Percentiles rank a stretch among this genome's conserved stretches.
Conservation (phyloP, 2,797 vertebrate species). For the Malacoctenus gilli region DNA sequence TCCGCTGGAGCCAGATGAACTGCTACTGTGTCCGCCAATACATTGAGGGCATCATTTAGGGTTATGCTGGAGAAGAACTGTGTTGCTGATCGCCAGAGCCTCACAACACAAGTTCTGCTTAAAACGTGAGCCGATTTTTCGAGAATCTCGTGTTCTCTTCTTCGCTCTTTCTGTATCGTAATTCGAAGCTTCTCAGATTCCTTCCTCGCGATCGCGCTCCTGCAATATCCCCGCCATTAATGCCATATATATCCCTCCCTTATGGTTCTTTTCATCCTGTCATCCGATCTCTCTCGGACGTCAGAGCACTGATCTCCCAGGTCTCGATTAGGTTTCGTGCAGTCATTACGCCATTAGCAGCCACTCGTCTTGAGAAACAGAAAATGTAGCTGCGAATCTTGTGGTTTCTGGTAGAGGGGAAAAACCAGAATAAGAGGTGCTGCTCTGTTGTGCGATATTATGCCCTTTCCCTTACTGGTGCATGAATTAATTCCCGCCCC, state of each 20-base stretch:
- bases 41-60: too few relatives aligned
- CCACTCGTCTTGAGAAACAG: constrained; percentile 68
- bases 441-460: constrained; percentile 25
- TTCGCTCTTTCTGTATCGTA: too few relatives aligned
- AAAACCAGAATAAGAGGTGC: constrained; percentile 2
- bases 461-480: constrained; percentile 20
- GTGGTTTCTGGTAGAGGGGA: constrained; percentile 39
- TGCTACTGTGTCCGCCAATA: too few relatives aligned
- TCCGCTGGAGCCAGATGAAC: too few relatives aligned
- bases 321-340: constrained; percentile 73
- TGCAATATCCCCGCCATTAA: constrained; percentile 20
- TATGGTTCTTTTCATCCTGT: constrained; percentile 7
- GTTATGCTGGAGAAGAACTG: too few relatives aligned
- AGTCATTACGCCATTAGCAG: constrained; percentile 58
- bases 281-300: constrained; percentile 35
- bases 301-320: constrained; percentile 64
- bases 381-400: constrained; percentile 57
- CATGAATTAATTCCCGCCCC: constrained; percentile 29
- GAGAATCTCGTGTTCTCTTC: too few relatives aligned
- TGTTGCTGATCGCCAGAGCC: too few relatives aligned
- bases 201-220: too few relatives aligned
- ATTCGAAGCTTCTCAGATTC: too few relatives aligned
- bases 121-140: too few relatives aligned
- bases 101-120: too few relatives aligned
- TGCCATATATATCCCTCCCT: constrained; percentile 26